Conservation (phyloP, 2,797 vertebrate genomes). For the Xerus rutilus region DNA sequence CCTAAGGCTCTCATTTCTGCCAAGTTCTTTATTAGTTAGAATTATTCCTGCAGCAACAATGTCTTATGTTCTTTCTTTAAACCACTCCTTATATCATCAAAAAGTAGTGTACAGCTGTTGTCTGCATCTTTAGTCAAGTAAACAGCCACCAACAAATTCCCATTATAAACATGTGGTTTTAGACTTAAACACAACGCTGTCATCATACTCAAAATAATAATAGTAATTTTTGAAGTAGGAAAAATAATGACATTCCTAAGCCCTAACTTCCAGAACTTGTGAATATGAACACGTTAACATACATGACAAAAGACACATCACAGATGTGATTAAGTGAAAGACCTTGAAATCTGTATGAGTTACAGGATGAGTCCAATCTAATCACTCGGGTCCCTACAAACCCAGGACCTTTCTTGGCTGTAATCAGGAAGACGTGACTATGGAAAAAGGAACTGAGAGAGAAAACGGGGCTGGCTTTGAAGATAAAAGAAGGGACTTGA, state of each 20-base stretch:
- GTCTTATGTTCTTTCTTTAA: background rate
- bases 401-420: background rate
- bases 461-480: background rate
- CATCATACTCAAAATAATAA: background rate
- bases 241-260: background rate
- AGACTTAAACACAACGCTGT: background rate
- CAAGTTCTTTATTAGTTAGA: constrained; percentile 5
- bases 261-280: background rate
- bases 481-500: background rate
- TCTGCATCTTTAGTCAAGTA: background rate
- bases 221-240: background rate
- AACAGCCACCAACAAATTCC: background rate
- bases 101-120: background rate
- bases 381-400: background rate
- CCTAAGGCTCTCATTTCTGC: background rate
- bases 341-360: background rate
- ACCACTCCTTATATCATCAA: background rate
- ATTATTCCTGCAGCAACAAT: constrained; percentile 8
- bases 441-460: background rate
- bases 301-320: background rate
- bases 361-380: background rate
- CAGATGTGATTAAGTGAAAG: background rate
- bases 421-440: background rate
- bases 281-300: background rate
- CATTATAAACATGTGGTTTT: background rate